Evolutionary conservation across 2,797 vertebrate genomes (phyloP).

Genomic region (Rhynchotus rufescens): DNA sequence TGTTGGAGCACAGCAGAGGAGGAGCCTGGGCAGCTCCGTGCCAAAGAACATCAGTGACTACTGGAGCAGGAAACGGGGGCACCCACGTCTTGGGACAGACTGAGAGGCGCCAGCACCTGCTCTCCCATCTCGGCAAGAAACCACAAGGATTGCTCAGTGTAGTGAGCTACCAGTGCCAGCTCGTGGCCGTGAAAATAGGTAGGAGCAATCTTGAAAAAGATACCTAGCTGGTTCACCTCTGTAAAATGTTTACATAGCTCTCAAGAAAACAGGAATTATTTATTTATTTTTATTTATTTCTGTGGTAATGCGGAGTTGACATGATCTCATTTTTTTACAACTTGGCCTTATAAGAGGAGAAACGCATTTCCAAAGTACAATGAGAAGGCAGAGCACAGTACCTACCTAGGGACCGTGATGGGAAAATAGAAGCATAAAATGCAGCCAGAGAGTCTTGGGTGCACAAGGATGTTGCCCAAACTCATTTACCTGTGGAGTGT

Average conservation of each 20-base stretch:
- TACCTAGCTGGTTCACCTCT: neutral
- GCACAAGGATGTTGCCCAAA: neutral
- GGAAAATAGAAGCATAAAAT: neutral
- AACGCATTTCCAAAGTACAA: neutral
- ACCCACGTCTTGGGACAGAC: neutral
- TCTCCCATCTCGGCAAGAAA: fast-evolving
- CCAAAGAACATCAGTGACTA: constrained; percentile 42
- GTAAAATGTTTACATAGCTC: neutral
- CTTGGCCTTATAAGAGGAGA: neutral
- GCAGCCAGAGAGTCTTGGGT: neutral
- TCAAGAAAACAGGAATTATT: neutral
- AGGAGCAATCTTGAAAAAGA: neutral
- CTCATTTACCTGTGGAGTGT: neutral
- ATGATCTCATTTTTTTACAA: neutral
- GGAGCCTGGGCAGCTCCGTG: neutral
- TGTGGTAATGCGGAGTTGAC: fast-evolving
- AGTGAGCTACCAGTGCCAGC: neutral
- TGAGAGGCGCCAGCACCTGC: neutral
- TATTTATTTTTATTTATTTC: neutral
- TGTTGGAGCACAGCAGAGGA: constrained; percentile 33
- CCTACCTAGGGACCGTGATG: neutral
- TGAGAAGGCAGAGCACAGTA: neutral
- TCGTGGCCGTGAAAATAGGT: neutral
- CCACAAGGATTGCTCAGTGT: neutral
- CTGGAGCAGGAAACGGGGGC: constrained; percentile 15